Evolutionary conservation across 2,888 invertebrate species (phyloP), one percentile per base, ranked within the genome.

Genomic region (Caenorhabditis drosophilae): DNA sequence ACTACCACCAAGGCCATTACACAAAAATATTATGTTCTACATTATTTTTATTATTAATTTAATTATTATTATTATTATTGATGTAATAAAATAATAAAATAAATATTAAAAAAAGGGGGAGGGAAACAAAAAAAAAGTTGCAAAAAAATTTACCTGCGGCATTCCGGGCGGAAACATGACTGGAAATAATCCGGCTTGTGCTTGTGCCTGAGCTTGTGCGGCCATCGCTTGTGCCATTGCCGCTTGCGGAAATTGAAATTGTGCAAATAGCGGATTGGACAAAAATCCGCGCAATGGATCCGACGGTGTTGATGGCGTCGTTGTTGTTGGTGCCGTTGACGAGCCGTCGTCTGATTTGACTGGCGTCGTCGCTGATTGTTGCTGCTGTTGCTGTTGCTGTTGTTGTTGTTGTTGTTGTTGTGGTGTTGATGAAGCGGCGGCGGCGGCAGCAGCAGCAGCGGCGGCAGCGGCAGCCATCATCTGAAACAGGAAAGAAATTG

Each of bases 221-320:
- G 52, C 51, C 20, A 57, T 25, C 23, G 49, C 25, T 35, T 66
- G 64, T 9, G 59, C 52, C 55, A 66, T 60, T 31, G 51, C 34
- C 2, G 58, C 58, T 27, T 42, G 57, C n/a, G 54, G 64, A 40
- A 59, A 25, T 26, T 50, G 64, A 23, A 64, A 55, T 36, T 64
- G 64, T 26, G 45, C 41, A 15, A 64, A 34, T 2, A 64, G 40
- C 12, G 50, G 54, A 12, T 54, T 47, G 4, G 54, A 49, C 3
- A 15, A 22, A 20, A 62, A 48, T 23, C 48, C 48, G 4, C 62
- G 51, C 9, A 62, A 35, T 3, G 42, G 46, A 4, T 60, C 58
- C 16, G 51, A 20, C 15, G 53, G 49, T n/a, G 49, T 41, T 12
- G 41, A n/a, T 34, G 57, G 35, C 2, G 36, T 40, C 20, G 40